Evolutionary conservation across 1,140 invertebrate species (phyloP).

Genomic region (Drosophila grimshawi): DNA sequence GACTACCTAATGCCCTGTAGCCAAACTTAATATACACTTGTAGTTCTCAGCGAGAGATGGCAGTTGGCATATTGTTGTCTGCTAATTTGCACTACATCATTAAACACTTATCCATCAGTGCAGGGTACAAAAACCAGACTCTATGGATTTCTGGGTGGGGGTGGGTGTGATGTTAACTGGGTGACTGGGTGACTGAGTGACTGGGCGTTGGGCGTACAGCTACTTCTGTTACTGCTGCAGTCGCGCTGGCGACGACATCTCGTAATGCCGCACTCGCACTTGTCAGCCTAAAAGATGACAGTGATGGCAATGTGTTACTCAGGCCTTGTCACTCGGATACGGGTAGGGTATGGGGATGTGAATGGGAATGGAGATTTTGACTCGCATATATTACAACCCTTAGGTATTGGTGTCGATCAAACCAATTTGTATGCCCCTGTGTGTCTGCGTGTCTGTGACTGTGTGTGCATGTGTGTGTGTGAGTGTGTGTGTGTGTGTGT

Average conservation of each 20-base stretch:
- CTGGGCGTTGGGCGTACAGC: background rate
- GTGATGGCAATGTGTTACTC: constrained; percentile 68
- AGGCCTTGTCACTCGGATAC: background rate
- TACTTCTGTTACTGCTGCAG: constrained; percentile 33
- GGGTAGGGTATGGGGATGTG: constrained; percentile 3
- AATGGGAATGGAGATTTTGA: constrained; percentile 30
- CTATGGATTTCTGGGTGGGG: background rate
- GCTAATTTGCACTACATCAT: no score
- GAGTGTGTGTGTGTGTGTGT: constrained; percentile 25
- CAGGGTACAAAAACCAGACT: background rate
- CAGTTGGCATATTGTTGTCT: no score
- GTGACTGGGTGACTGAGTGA: no score
- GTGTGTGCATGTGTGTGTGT: constrained; percentile 8
- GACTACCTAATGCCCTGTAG: background rate
- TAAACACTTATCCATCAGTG: no score
- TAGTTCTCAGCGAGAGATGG: no score
- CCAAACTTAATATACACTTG: no score
- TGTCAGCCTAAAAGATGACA: constrained; percentile 81
- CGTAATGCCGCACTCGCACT: constrained; percentile 74
- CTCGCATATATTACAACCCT: constrained; percentile 64
- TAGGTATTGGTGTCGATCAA: constrained; percentile 82
- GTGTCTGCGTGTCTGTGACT: constrained; percentile 2
- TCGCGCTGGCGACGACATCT: constrained; percentile 64
- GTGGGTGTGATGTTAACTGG: no score
- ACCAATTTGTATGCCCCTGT: constrained; percentile 52